Evolutionary conservation across 2,113 vertebrate genomes (phyloP).

Genomic region (Lepisosteus osseus): DNA sequence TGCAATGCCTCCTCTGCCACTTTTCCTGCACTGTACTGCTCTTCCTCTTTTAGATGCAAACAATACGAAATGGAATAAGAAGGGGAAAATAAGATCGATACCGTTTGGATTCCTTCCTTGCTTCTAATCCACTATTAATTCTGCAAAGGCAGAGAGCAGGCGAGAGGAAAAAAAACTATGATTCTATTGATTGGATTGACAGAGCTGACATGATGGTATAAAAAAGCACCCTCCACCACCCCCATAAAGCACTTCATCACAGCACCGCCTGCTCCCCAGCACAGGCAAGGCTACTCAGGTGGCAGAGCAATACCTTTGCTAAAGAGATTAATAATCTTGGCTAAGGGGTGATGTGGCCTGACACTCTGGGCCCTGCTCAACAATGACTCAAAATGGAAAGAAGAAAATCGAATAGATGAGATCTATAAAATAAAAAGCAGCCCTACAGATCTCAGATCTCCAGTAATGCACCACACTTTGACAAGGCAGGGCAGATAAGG

Average conservation of each 20-base stretch:
- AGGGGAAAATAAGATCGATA: slow-evolving; percentile 10
- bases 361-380: no score
- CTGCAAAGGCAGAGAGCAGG: slow-evolving; percentile 15
- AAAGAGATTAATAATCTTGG: no score
- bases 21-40: slow-evolving; percentile 18
- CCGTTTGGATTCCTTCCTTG: slow-evolving; percentile 19
- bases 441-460: no score
- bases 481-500: no score
- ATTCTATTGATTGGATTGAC: slow-evolving; percentile 33
- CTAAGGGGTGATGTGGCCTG: no score
- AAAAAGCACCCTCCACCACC: slow-evolving; percentile 17
- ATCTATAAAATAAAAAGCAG: no score
- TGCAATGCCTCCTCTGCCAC: no score
- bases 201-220: slow-evolving; percentile 29
- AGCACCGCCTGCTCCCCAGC: slow-evolving; percentile 15
- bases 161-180: slow-evolving; percentile 30
- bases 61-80: slow-evolving; percentile 17
- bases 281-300: slow-evolving; percentile 20
- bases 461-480: no score
- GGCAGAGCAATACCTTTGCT: not conserved
- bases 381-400: no score
- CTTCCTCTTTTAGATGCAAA: slow-evolving; percentile 23
- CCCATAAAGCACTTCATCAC: slow-evolving; percentile 32
- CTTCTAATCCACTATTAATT: slow-evolving; percentile 30
- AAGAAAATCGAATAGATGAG: no score